phyloP scores from a whole-genome alignment of 2,797 vertebrate genomes.

The Coracias cyanogaster region DNA sequence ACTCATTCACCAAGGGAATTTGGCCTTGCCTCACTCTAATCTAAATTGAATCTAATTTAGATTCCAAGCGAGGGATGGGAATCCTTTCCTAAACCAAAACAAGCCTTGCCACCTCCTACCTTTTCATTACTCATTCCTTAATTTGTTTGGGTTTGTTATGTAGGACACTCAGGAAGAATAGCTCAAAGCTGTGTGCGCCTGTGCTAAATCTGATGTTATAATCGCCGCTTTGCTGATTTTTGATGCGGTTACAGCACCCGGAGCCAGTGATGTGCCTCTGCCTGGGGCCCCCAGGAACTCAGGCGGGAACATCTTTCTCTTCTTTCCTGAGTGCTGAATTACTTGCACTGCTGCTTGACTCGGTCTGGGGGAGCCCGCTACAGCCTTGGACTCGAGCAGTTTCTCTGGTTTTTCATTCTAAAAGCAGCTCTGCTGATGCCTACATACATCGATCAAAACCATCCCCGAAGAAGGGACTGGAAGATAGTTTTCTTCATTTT shows the following conservation, averaged over 20 bases:
- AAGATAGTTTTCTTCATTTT: background rate
- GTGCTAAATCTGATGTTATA: background rate
- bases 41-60: conserved; percentile 61
- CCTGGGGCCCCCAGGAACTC: background rate
- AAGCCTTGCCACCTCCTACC: conserved; percentile 66
- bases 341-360: background rate
- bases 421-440: background rate
- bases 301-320: background rate
- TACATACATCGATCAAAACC: background rate
- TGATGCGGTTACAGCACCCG: background rate
- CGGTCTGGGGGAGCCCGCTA: background rate
- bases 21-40: conserved; percentile 35
- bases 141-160: conserved; percentile 75
- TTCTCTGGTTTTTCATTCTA: background rate
- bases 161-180: conserved; percentile 68
- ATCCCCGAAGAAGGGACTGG: background rate
- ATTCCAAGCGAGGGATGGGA: conserved; percentile 61
- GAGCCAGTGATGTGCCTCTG: background rate
- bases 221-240: conserved; percentile 3
- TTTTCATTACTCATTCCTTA: conserved; percentile 69
- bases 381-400: background rate
- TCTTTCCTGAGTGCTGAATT: background rate
- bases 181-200: conserved; percentile 52
- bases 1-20: conserved; percentile 23
- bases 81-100: conserved; percentile 70